Percentiles rank a stretch among this genome's conserved stretches.
These are phyloP conservation scores for Amphiprion percula DNA, from an alignment of 2,113 vertebrate genomes.

Conservation along the genomic window DNA sequence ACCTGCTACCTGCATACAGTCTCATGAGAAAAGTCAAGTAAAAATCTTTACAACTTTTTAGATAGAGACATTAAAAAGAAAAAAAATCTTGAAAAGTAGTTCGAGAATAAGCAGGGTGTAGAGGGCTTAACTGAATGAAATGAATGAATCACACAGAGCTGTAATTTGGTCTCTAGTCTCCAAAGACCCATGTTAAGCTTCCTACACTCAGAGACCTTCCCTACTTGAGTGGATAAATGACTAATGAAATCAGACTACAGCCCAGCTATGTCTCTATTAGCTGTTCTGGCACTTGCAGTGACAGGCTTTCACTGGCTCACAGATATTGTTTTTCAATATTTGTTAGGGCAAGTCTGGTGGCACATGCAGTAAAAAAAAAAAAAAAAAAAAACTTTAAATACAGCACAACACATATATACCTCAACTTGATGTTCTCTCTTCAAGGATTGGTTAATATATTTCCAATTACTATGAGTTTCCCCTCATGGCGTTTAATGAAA, in stretches of 20 bases:
- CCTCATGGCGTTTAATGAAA: no score
- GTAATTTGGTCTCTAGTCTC: neutral
- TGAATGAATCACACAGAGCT: constrained; percentile 11
- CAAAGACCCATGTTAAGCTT: constrained; percentile 7
- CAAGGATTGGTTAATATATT: no score
- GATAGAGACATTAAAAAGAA: neutral
- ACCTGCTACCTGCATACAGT: neutral
- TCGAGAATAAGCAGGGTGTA: neutral
- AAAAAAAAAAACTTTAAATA: no score
- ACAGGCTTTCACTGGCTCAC: neutral
- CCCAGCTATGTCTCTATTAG: neutral
- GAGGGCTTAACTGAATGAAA: neutral
- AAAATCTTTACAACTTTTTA: neutral
- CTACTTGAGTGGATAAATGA: neutral
- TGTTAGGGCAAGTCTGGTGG: no score
- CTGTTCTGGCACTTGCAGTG: neutral
- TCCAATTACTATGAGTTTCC: no score
- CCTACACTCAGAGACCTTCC: neutral
- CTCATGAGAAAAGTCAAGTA: no score
- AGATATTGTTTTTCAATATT: neutral
- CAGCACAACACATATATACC: no score
- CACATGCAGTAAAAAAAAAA: no score
- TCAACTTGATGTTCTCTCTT: no score
- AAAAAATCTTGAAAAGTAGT: neutral
- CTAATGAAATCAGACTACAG: constrained; percentile 9